Conservation (phyloP, 2,113 vertebrate species). For the Atrichornis clamosus region DNA sequence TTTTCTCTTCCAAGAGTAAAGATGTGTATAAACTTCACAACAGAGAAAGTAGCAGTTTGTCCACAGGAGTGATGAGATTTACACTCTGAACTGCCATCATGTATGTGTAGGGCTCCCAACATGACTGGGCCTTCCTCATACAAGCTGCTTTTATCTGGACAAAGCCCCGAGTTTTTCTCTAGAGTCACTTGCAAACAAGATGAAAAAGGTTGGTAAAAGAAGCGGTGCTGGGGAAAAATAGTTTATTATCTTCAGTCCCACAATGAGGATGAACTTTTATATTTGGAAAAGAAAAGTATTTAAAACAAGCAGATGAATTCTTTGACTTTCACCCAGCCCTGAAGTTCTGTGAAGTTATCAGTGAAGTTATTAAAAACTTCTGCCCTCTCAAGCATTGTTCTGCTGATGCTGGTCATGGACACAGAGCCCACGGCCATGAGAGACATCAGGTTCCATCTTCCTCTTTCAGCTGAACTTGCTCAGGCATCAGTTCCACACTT, state of each 20-base stretch:
- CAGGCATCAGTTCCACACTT: neutral
- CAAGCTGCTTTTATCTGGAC: neutral
- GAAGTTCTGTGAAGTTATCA: neutral
- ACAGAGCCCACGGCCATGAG: neutral
- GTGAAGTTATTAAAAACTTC: neutral
- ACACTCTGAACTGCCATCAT: neutral
- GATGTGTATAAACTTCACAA: neutral
- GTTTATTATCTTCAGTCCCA: neutral
- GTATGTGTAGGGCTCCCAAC: neutral
- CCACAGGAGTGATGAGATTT: neutral
- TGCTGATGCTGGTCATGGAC: neutral
- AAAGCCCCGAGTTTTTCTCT: neutral
- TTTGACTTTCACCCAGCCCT: neutral
- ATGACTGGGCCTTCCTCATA: neutral
- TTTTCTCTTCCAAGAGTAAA: neutral
- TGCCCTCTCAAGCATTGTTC: neutral
- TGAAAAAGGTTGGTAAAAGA: neutral
- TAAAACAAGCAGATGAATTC: neutral
- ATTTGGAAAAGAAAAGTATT: neutral
- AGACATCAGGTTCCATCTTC: neutral
- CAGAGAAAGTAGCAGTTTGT: neutral
- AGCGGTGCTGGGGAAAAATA: neutral
- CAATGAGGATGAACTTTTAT: neutral
- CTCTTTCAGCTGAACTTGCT: neutral
- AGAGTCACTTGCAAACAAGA: neutral